These are phyloP conservation scores for Elgonia sp. DNA, from an alignment of 2,888 invertebrate species.

Conservation along the genomic window DNA sequence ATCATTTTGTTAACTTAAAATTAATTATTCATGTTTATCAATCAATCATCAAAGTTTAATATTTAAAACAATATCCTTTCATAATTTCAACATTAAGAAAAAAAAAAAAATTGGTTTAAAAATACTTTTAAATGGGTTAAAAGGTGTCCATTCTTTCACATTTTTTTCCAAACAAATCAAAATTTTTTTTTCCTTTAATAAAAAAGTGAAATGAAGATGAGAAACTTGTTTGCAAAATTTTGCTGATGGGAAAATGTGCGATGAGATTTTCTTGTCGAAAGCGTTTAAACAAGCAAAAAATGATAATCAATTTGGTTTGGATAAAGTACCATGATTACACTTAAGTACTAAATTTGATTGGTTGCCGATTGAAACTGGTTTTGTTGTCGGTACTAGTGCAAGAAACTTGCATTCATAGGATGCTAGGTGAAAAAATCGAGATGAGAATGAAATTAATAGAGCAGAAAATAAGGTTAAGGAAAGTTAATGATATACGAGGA, in stretches of 20 bases:
- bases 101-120: too few relatives aligned
- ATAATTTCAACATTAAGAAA: too few relatives aligned
- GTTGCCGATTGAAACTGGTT: conserved; percentile 1
- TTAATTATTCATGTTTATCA: too few relatives aligned
- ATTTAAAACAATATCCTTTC: too few relatives aligned
- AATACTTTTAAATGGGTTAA: too few relatives aligned
- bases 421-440: conserved; percentile 55
- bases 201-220: not conserved
- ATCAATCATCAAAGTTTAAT: too few relatives aligned
- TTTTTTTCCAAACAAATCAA: too few relatives aligned
- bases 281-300: not conserved
- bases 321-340: conserved; percentile 34
- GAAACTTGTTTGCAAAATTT: not conserved
- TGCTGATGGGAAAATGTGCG: not conserved
- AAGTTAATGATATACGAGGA: conserved; percentile 72
- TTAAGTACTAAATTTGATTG: conserved; percentile 49
- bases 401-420: conserved; percentile 47
- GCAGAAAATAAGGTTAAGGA: conserved; percentile 72
- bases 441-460: conserved; percentile 73
- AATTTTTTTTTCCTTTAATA: not conserved
- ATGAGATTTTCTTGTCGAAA: not conserved
- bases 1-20: too few relatives aligned
- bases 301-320: conserved; percentile 15
- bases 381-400: conserved; percentile 25
- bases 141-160: too few relatives aligned